Conservation (phyloP, 2,113 vertebrate genomes). For the Cepphus grylle region DNA sequence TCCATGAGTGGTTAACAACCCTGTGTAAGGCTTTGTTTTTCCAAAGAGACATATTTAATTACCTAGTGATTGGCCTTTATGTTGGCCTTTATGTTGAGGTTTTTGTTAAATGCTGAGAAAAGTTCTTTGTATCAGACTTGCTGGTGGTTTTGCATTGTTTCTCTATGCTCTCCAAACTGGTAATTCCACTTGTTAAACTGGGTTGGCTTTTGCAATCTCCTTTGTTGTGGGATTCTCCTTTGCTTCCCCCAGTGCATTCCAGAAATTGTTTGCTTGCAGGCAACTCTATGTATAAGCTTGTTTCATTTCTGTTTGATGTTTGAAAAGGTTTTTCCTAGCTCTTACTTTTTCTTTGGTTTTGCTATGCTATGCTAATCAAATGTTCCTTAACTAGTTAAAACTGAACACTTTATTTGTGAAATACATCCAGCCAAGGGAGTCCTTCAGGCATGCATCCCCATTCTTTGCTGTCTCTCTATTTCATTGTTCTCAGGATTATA, state of each 20-base stretch:
- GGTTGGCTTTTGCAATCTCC: slow-evolving; percentile 24
- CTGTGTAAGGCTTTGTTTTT: neutral
- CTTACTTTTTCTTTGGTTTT: slow-evolving; percentile 31
- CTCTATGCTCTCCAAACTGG: slow-evolving; percentile 17
- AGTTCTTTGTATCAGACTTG: slow-evolving; percentile 8
- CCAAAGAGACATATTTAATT: neutral
- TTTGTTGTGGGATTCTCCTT: slow-evolving; percentile 63
- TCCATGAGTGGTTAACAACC: neutral
- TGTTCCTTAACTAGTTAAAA: neutral
- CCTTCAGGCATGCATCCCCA: neutral
- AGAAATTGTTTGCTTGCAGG: slow-evolving; percentile 48
- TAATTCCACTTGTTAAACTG: slow-evolving; percentile 52
- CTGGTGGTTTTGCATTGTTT: neutral
- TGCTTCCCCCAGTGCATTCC: slow-evolving; percentile 44
- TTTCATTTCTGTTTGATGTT: slow-evolving; percentile 42
- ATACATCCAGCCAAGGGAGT: neutral
- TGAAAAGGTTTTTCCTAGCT: slow-evolving; percentile 23
- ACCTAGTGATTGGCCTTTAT: neutral
- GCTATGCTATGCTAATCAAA: neutral
- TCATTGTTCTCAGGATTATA: neutral
- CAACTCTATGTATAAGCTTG: slow-evolving; percentile 26
- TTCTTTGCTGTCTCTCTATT: neutral
- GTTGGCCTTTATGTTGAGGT: neutral
- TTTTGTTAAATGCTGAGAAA: slow-evolving; percentile 14
- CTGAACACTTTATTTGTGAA: neutral